Evolutionary conservation across 2,113 vertebrate species (phyloP).

Genomic region (Grallaria varia): DNA sequence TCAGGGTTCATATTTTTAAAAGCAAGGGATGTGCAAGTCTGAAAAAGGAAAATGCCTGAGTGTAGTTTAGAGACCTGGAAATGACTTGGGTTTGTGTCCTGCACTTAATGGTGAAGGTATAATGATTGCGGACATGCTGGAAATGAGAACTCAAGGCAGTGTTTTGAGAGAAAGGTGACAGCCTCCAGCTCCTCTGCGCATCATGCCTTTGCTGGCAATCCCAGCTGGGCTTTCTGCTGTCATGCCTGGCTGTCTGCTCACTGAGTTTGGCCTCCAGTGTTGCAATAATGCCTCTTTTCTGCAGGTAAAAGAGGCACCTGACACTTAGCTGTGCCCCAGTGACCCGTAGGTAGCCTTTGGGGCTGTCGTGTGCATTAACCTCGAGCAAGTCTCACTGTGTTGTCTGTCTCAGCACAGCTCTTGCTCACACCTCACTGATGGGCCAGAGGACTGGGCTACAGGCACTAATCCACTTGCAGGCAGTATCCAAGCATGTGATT

Average conservation of each 20-base stretch:
- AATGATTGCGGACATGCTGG: background rate
- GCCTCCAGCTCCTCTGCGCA: background rate
- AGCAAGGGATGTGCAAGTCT: background rate
- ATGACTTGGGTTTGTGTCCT: background rate
- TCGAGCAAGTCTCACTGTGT: too few species aligned
- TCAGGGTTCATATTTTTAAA: background rate
- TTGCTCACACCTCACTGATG: background rate
- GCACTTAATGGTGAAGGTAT: background rate
- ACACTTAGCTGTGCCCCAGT: background rate
- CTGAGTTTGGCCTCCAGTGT: background rate
- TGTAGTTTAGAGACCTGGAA: background rate
- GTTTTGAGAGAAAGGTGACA: background rate
- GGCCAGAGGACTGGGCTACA: rapidly evolving
- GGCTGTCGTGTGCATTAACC: background rate
- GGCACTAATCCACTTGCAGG: rapidly evolving
- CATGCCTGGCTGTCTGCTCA: rapidly evolving
- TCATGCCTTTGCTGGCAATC: background rate
- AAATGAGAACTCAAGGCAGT: background rate
- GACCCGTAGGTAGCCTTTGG: rapidly evolving
- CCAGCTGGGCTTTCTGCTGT: background rate
- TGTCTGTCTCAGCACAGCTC: background rate
- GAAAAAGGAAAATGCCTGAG: background rate
- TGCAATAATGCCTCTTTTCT: background rate
- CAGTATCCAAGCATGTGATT: background rate
- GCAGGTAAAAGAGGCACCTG: background rate